These are phyloP conservation scores for Ethmia dodecea DNA, from an alignment of 2,888 invertebrate species.

Conservation along the genomic window DNA sequence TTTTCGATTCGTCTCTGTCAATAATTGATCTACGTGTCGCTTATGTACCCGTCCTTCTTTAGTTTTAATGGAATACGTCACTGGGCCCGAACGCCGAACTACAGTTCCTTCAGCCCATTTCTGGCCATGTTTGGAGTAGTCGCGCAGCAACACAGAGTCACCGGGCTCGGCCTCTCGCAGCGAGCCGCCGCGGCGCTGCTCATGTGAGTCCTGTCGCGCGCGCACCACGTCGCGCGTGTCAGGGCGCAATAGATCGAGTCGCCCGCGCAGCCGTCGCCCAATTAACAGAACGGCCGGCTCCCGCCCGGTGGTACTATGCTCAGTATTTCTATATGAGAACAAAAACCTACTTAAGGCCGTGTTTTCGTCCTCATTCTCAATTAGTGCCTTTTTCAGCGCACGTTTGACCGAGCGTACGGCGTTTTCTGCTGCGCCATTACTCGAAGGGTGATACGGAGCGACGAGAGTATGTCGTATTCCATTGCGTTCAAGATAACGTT, in stretches of 20 bases:
- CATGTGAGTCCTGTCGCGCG: no score
- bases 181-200: no score
- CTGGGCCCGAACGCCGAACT: no score
- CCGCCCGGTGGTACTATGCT: constrained; percentile 11
- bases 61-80: no score
- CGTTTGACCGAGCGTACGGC: not conserved
- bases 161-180: no score
- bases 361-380: not conserved
- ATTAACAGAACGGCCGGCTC: constrained; percentile 11
- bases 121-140: no score
- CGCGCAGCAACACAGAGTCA: no score
- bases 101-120: no score
- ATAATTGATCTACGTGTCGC: no score
- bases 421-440: constrained; percentile 7
- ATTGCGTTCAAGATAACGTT: constrained; percentile 1
- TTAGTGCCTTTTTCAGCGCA: not conserved
- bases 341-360: constrained; percentile 13
- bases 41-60: no score
- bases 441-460: constrained; percentile 6
- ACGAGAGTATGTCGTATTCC: constrained; percentile 1
- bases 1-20: no score
- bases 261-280: constrained; percentile 4
- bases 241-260: constrained; percentile 8
- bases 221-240: no score
- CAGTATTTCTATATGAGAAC: constrained; percentile 14